Percentiles rank a stretch among this genome's conserved stretches.
Evolutionary conservation across 92 coral and sea anemone species (phyloP).

Genomic region (Parazoanthus darwini): DNA sequence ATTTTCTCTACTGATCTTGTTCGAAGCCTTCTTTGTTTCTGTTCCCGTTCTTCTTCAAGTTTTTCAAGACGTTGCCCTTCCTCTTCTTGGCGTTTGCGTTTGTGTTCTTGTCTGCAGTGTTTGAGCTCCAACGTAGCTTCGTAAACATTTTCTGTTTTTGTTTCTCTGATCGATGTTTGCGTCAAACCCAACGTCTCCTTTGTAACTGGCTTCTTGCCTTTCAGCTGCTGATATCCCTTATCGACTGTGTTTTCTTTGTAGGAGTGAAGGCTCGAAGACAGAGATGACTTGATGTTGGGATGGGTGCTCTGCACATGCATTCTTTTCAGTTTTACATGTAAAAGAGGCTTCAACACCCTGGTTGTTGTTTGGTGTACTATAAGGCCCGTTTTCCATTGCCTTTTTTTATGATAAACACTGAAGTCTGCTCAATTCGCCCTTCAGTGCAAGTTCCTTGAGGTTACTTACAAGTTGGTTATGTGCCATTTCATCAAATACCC

Average conservation of each 20-base stretch:
- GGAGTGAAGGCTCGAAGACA: slow-evolving; percentile 14
- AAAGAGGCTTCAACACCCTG: slow-evolving; percentile 14
- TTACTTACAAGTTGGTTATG: background rate
- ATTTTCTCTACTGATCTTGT: background rate
- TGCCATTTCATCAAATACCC: background rate
- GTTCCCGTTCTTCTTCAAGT: slow-evolving; percentile 1
- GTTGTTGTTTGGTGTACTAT: slow-evolving; percentile 25
- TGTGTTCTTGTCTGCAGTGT: background rate
- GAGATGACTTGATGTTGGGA: slow-evolving; percentile 19
- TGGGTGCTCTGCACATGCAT: background rate
- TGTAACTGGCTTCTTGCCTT: slow-evolving; percentile 11
- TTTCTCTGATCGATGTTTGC: background rate
- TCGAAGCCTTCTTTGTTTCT: slow-evolving; percentile 19
- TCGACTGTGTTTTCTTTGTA: background rate
- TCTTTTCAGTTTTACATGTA: slow-evolving; percentile 27
- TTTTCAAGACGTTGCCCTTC: background rate
- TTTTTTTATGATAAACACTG: slow-evolving; percentile 12
- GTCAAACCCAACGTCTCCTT: background rate
- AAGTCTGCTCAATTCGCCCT: slow-evolving; percentile 4
- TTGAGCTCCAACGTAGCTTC: background rate
- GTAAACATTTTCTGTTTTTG: background rate
- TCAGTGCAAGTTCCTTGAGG: slow-evolving; percentile 26
- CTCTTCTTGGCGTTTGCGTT: background rate
- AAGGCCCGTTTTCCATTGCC: slow-evolving; percentile 19
- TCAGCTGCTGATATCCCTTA: background rate